These are phyloP conservation scores for Apis cerana DNA, from an alignment of 1,140 invertebrate species.

Conservation along the genomic window DNA sequence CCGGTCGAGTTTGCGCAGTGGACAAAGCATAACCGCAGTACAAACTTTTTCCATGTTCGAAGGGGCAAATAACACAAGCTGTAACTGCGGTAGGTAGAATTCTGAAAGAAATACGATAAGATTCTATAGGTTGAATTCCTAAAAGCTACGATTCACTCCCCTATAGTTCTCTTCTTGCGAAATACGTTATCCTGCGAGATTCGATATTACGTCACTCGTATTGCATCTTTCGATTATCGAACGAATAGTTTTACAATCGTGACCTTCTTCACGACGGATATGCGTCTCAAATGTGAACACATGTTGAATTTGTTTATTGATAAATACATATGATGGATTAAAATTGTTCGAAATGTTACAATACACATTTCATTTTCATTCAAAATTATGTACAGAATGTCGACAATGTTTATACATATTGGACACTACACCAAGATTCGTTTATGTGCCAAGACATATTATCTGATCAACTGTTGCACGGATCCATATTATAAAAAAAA, in stretches of 20 bases:
- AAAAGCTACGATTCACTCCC: background rate
- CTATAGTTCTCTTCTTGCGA: background rate
- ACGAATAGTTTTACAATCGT: background rate
- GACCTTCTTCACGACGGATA: background rate
- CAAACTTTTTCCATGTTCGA: conserved; percentile 57
- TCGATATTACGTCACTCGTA: background rate
- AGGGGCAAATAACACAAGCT: conserved; percentile 1
- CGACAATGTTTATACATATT: background rate
- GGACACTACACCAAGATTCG: too few relatives aligned
- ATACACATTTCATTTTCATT: too few relatives aligned
- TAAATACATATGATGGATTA: background rate
- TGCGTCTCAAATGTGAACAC: too few relatives aligned
- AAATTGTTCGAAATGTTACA: background rate
- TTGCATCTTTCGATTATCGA: background rate
- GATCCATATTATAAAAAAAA: background rate
- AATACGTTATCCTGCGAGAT: background rate
- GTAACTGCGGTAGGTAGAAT: conserved; percentile 49
- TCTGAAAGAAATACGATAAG: conserved; percentile 34
- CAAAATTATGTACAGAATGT: background rate
- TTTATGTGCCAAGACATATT: background rate
- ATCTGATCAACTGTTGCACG: background rate
- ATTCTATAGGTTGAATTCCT: background rate
- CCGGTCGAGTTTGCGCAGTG: conserved; percentile 65
- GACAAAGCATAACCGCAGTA: conserved; percentile 56
- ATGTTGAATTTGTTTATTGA: background rate